Base-by-base conservation (phyloP, 2,888 invertebrate genomes). In the Alitta virens region DNA sequence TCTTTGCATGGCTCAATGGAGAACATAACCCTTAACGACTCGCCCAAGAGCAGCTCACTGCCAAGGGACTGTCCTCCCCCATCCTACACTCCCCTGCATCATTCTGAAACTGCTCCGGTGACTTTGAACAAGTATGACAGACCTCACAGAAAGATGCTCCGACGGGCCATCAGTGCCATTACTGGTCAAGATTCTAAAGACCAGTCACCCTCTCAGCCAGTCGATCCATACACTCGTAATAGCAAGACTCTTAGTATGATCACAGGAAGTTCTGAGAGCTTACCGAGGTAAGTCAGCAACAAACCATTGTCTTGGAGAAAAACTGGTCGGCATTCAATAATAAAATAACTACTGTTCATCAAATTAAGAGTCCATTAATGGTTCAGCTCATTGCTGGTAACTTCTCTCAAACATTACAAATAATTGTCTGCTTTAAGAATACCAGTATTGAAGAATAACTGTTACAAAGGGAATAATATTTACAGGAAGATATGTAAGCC, bases 201-300 rank as follows among this genome's bases (percentile, higher is more conserved):
- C 50, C 42, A 24, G 18, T n/a, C 21, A 23, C 52, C 27, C 57
- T 12, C 27, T 21, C 46, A 57, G 27, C 24, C 51, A 24, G 24
- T 24, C 42, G 25, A n/a, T 1, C 33, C 25, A n/a, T 33, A 42
- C 49, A 23, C n/a, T 2, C n/a, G 62, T 9, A 52, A 51, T 25
- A 52, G 46, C 18, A 46, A 54, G 23, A 58, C 64, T 12, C 56
- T 65, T 52, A 77, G 78, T 64, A 70, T 77, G 69, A 74, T 78
- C 46, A 78, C 76, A n/a, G 76, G 75, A 49, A 80, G 79, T 67
- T 73, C 78, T 27, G 79, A 79, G 57, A 79, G 78, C 62, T 64
- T 79, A 43, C 76, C 78, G 46, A 76, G 78, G 78, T 78, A 54
- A 56, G 72, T 33, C 5, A n/a, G n/a, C n/a, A n/a, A n/a, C n/a